Evolutionary conservation across 2,888 invertebrate species (phyloP), one percentile per base, ranked within the genome.

Genomic region (Osmoderma eremita): DNA sequence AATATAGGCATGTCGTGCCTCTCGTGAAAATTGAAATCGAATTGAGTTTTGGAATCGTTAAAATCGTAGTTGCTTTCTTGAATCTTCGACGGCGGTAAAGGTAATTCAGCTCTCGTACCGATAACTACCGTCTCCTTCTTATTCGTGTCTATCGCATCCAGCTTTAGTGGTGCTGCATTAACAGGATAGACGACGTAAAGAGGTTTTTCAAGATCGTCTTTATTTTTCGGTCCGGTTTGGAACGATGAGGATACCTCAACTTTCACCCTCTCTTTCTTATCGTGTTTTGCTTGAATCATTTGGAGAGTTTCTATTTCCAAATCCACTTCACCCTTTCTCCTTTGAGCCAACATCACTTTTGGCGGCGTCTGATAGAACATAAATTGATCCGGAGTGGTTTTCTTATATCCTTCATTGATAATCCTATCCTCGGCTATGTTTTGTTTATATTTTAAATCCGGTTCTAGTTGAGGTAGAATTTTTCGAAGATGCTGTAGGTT

Each of bases 271-370:
- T 80, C 77, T 51, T 81, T 74, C 63, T 81, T 76, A 68, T 82
- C 78, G 10, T 83, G 78, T 73, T 86, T 83, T 0, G 86, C 84
- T 75, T 90, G 89, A 50, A 90, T 84, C 90, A 90, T 90, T 80
- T 90, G 90, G 36, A 90, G 77, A 0, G 90, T 90, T 10, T 89
- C 86, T 0, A 90, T 86, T 68, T 84, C 83, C 0, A 85, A 85
- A 22, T 86, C 84, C 3, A 86, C 80, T 39, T 78, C 76, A 1
- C 80, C 74, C 6, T 77, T 80, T 70, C 83, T 78, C 62, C 83
- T 79, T 61, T 84, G 85, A 0, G 83, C 78, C 30, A 85, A 74
- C 0, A 84, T 80, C 13, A 83, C 79, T 12, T 85, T 84, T 2
- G 85, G 85, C 0, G 81, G 80, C 2, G 78, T 78, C 68, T 79